Conservation (phyloP, 1,140 invertebrate genomes). For the Cataglyphis hispanica region DNA sequence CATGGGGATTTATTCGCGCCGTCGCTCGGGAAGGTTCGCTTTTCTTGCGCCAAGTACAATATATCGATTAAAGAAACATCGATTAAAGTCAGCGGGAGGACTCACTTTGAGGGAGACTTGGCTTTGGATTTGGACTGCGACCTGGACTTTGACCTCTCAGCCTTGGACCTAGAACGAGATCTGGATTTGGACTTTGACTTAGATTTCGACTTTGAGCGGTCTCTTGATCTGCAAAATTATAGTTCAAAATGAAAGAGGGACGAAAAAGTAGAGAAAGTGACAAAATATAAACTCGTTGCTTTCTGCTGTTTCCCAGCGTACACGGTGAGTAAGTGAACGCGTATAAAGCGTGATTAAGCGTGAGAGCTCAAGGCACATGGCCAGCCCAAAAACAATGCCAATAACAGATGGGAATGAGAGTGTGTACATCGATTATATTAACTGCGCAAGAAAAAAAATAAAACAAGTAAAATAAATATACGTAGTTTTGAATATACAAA, state of each 20-base stretch:
- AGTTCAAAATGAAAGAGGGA: conserved; percentile 79
- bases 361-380: conserved; percentile 65
- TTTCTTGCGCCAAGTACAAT: conserved; percentile 66
- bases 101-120: conserved; percentile 87
- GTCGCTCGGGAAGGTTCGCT: conserved; percentile 22
- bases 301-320: conserved; percentile 30
- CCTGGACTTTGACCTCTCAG: conserved; percentile 88
- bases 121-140: conserved; percentile 88
- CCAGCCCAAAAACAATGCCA: conserved; percentile 81
- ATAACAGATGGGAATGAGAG: conserved; percentile 58
- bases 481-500: conserved; percentile 13
- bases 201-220: conserved; percentile 87
- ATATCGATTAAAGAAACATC: conserved; percentile 15
- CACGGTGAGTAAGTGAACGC: conserved; percentile 41
- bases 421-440: conserved; percentile 37
- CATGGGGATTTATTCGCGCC: background rate
- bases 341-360: conserved; percentile 62
- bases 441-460: conserved; percentile 75
- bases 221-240: conserved; percentile 87
- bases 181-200: conserved; percentile 88
- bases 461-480: conserved; percentile 47
- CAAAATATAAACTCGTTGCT: conserved; percentile 58
- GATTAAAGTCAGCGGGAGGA: conserved; percentile 64
- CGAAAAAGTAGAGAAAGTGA: conserved; percentile 65
- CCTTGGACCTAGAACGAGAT: conserved; percentile 87